Evolutionary conservation across 2,113 vertebrate genomes (phyloP).

Genomic region (Pagrus major): DNA sequence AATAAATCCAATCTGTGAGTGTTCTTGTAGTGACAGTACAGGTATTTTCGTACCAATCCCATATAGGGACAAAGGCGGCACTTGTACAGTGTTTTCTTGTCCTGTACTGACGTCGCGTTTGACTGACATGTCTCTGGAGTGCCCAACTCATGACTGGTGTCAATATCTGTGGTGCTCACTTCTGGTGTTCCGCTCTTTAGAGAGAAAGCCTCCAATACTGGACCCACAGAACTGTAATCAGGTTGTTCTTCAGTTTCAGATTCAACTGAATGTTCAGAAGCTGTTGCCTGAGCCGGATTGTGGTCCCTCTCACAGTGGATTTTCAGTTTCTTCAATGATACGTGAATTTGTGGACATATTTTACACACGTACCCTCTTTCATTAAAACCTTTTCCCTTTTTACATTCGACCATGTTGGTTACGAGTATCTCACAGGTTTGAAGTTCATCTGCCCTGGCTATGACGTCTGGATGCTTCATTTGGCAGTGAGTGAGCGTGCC

Average conservation of each 20-base stretch:
- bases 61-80: conserved; percentile 65
- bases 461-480: conserved; percentile 88
- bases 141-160: neutral
- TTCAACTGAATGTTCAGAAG: conserved; percentile 72
- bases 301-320: conserved; percentile 87
- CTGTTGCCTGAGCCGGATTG: conserved; percentile 77
- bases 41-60: conserved; percentile 27
- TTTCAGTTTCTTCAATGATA: conserved; percentile 86
- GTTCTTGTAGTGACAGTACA: conserved; percentile 57
- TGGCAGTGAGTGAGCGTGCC: conserved; percentile 93
- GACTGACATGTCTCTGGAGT: neutral
- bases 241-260: conserved; percentile 72
- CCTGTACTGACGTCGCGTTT: rapidly evolving
- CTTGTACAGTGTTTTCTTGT: neutral
- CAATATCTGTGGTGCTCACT: conserved; percentile 43
- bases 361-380: conserved; percentile 89
- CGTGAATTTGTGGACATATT: conserved; percentile 86
- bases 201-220: conserved; percentile 80
- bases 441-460: conserved; percentile 88
- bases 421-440: conserved; percentile 85
- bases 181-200: conserved; percentile 79
- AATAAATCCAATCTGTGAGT: conserved; percentile 56
- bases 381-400: conserved; percentile 83
- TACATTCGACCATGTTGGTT: conserved; percentile 77
- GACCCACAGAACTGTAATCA: conserved; percentile 63